Evolutionary conservation across 1,140 invertebrate genomes (phyloP).

Genomic region (Cherax destructor): DNA sequence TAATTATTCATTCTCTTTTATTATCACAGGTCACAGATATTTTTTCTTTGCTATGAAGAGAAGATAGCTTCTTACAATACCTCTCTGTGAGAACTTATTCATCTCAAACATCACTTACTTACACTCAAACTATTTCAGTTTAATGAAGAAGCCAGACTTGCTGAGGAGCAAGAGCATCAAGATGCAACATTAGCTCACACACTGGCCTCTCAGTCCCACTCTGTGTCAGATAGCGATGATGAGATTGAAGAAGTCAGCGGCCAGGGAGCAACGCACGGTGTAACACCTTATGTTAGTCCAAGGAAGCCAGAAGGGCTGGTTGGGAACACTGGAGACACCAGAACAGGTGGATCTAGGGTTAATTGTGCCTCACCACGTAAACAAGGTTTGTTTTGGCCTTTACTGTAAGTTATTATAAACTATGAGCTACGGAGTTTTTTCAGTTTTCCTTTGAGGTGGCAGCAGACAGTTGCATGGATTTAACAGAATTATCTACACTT

Average conservation of each 20-base stretch:
- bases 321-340: not conserved
- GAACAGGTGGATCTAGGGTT: not conserved
- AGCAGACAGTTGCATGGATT: not conserved
- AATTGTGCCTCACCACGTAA: not conserved
- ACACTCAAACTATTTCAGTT: not conserved
- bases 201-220: not conserved
- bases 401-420: not conserved
- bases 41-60: no score
- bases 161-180: not conserved
- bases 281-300: not conserved
- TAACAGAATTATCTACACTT: not conserved
- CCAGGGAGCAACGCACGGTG: not conserved
- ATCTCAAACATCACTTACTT: no score
- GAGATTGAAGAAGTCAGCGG: not conserved
- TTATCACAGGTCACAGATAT: no score
- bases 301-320: not conserved
- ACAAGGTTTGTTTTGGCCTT: not conserved
- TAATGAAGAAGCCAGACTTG: not conserved
- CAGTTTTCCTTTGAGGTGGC: not conserved
- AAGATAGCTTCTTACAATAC: no score
- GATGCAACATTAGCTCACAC: not conserved
- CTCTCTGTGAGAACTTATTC: no score
- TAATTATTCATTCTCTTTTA: no score
- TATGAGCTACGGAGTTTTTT: not conserved
- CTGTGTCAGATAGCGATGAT: not conserved